These are phyloP conservation scores for Drosophila kokeensis DNA, from an alignment of 2,888 invertebrate genomes.

Conservation along the genomic window DNA sequence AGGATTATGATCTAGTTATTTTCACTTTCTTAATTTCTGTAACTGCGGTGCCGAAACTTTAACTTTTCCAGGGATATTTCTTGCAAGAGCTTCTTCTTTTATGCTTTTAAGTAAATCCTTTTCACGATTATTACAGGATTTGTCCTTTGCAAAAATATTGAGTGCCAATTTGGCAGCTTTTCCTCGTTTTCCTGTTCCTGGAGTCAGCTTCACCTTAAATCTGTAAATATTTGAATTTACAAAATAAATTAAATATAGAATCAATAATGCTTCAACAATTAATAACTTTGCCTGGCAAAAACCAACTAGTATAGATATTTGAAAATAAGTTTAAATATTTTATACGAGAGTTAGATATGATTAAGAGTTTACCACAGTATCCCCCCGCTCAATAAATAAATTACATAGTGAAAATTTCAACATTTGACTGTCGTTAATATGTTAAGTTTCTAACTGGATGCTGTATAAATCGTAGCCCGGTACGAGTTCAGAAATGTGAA, in stretches of 20 bases:
- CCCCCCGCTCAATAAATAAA: background rate
- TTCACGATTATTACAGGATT: conserved; percentile 90
- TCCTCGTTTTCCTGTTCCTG: conserved; percentile 96
- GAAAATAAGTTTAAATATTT: too few species aligned
- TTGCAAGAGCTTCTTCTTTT: conserved; percentile 95
- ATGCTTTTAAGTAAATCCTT: conserved; percentile 96
- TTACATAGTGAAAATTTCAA: background rate
- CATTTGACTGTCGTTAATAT: background rate
- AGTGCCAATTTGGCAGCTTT: conserved; percentile 97
- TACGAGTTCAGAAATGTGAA: background rate
- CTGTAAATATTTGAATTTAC: conserved; percentile 85
- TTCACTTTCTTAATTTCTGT: conserved; percentile 88
- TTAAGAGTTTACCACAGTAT: background rate
- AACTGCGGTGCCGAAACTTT: conserved; percentile 95
- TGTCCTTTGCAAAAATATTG: conserved; percentile 94
- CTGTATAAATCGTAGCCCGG: background rate
- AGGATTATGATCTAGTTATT: background rate
- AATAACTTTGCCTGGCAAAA: background rate
- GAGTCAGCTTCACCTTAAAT: conserved; percentile 97
- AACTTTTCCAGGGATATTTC: conserved; percentile 98
- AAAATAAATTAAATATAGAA: background rate
- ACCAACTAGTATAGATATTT: background rate
- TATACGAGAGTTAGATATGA: too few species aligned
- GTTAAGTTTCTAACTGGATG: background rate
- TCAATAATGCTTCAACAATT: background rate